Conservation (phyloP, 2,797 vertebrate genomes). For the Petrocephalus schoutedeni region DNA sequence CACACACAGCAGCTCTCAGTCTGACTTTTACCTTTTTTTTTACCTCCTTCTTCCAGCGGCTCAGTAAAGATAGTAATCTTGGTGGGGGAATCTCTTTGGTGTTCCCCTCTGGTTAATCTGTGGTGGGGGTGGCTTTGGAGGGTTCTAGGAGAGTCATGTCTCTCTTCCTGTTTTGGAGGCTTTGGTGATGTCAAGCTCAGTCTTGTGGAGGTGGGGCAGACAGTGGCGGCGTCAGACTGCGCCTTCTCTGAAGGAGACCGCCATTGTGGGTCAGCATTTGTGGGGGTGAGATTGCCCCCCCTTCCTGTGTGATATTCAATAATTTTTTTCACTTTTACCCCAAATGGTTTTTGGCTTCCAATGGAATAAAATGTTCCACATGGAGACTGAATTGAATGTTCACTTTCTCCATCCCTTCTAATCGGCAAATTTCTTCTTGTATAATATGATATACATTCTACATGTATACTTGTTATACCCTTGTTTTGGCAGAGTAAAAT, state of each 20-base stretch:
- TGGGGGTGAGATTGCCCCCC: slow-evolving; percentile 18
- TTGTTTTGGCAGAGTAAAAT: neutral
- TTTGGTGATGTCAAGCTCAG: slow-evolving; percentile 53
- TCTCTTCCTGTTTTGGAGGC: slow-evolving; percentile 42
- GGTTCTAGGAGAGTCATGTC: slow-evolving; percentile 20
- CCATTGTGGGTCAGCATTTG: slow-evolving; percentile 28
- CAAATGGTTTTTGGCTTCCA: neutral
- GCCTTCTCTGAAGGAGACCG: slow-evolving; percentile 33
- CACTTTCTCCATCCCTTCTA: neutral
- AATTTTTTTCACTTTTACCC: neutral
- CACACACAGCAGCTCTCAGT: slow-evolving; percentile 50
- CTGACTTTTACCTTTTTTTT: slow-evolving; percentile 39
- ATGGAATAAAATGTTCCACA: neutral
- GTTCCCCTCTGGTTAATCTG: neutral
- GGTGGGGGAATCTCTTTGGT: slow-evolving; percentile 24
- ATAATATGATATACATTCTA: neutral
- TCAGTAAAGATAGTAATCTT: slow-evolving; percentile 47
- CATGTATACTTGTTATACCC: neutral
- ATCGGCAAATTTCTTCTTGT: neutral
- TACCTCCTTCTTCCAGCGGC: slow-evolving; percentile 28
- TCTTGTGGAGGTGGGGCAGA: slow-evolving; percentile 25
- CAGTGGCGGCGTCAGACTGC: slow-evolving; percentile 33
- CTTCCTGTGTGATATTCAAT: neutral
- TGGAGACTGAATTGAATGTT: too few relatives aligned
- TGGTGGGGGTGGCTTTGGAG: slow-evolving; percentile 22